Conservation (phyloP, 2,113 vertebrate genomes). For the Aegotheles bennettii region DNA sequence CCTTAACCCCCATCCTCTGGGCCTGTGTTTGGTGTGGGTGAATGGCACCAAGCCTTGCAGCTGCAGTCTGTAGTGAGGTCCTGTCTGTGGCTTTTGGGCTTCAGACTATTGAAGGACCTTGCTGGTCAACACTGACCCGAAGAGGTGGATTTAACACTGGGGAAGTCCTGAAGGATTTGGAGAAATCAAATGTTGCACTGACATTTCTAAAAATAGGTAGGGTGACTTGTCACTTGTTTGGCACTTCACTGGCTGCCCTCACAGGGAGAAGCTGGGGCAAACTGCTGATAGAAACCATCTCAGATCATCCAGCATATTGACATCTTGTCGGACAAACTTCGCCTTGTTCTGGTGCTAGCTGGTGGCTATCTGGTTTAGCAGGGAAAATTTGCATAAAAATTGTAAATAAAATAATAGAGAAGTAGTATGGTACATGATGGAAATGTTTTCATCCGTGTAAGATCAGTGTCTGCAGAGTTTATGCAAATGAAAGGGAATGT, state of each 20-base stretch:
- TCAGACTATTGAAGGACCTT: neutral
- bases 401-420: neutral
- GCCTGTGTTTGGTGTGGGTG: rapidly evolving
- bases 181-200: neutral
- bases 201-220: neutral
- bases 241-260: neutral
- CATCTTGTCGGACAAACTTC: neutral
- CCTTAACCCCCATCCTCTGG: neutral
- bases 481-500: neutral
- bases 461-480: neutral
- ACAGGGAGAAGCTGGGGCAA: neutral
- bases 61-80: neutral
- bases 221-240: neutral
- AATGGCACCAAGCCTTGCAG: neutral
- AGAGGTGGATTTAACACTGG: neutral
- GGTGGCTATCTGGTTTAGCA: neutral
- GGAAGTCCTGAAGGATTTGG: neutral
- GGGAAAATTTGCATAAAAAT: neutral
- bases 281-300: neutral
- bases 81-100: neutral
- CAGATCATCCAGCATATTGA: neutral
- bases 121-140: neutral
- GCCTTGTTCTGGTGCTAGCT: neutral
- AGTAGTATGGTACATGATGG: neutral
- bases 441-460: neutral